Percentiles rank a stretch among this genome's conserved stretches.
These are phyloP conservation scores for Dendrolimus kikuchii DNA, from an alignment of 1,140 invertebrate genomes.

Conservation along the genomic window DNA sequence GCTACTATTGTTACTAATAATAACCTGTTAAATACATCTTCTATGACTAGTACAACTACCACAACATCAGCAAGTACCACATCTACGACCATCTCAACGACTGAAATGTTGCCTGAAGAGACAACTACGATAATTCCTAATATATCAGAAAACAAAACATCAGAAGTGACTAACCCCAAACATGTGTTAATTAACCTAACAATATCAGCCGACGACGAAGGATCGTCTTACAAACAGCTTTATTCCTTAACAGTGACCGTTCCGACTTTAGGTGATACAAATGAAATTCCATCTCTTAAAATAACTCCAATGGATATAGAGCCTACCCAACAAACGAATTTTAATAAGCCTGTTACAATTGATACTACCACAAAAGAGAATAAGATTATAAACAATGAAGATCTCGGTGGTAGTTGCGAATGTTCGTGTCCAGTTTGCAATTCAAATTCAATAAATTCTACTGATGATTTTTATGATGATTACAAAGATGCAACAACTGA, in stretches of 20 bases:
- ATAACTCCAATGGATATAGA: conserved; percentile 68
- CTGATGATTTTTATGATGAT: conserved; percentile 61
- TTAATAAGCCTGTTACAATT: conserved; percentile 47
- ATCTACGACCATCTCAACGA: neutral
- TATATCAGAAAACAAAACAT: conserved; percentile 39
- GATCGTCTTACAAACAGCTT: conserved; percentile 74
- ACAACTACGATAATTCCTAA: conserved; percentile 32
- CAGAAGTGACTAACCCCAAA: conserved; percentile 62
- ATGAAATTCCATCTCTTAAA: conserved; percentile 73
- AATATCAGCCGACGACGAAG: conserved; percentile 77
- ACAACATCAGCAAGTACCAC: conserved; percentile 6
- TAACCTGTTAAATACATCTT: conserved; percentile 16
- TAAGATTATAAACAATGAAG: conserved; percentile 40
- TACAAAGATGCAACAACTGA: conserved; percentile 30
- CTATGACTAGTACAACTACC: too few relatives aligned
- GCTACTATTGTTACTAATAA: conserved; percentile 45
- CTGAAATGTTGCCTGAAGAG: conserved; percentile 1
- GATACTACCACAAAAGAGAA: conserved; percentile 21
- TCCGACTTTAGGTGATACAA: conserved; percentile 74
- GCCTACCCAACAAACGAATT: conserved; percentile 55
- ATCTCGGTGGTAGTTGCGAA: conserved; percentile 79
- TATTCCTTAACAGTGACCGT: conserved; percentile 83
- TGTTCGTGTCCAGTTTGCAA: conserved; percentile 80
- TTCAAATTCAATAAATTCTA: conserved; percentile 29
- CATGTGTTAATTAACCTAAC: conserved; percentile 83